Conservation (phyloP, 2,113 vertebrate genomes). For the Muntiacus muntjak region DNA sequence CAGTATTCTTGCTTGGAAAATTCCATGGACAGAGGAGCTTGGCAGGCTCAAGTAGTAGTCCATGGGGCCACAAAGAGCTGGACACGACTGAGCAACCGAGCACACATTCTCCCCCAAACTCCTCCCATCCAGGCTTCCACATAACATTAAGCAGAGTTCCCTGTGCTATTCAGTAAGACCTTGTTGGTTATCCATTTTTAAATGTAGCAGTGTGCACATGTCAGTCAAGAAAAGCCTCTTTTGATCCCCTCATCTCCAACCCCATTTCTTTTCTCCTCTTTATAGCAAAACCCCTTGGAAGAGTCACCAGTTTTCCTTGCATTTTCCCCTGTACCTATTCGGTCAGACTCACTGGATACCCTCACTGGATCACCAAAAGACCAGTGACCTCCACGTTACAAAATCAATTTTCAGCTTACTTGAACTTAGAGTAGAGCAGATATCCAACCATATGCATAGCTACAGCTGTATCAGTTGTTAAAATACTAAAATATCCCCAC, state of each 20-base stretch:
- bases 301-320: neutral
- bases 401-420: neutral
- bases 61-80: neutral
- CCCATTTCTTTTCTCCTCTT: neutral
- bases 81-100: neutral
- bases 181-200: neutral
- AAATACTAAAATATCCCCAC: neutral
- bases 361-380: neutral
- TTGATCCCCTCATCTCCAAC: neutral
- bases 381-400: rapidly evolving
- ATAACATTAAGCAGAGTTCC: neutral
- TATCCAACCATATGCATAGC: neutral
- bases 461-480: neutral
- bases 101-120: neutral
- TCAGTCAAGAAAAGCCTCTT: neutral
- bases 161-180: neutral
- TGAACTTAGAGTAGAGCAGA: neutral
- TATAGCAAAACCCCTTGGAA: neutral
- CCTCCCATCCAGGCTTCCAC: neutral
- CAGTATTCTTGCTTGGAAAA: neutral
- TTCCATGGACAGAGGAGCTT: neutral
- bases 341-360: neutral
- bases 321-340: neutral
- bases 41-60: neutral
- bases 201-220: neutral